Conservation (phyloP, 2,888 invertebrate genomes). For the Merodon equestris region DNA sequence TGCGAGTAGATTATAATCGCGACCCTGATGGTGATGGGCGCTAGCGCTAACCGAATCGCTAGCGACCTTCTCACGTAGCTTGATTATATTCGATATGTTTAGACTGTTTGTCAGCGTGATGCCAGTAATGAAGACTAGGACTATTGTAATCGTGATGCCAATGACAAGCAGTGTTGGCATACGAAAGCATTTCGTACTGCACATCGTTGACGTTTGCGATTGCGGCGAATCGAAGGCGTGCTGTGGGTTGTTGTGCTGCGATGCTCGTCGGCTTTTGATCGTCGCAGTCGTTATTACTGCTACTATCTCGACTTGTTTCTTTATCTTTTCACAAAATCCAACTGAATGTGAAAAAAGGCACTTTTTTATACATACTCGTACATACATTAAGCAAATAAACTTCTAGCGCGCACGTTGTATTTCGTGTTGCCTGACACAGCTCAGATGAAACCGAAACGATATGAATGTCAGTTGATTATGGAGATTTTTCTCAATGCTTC, state of each 20-base stretch:
- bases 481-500: slow-evolving; percentile 18
- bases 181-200: slow-evolving; percentile 77
- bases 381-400: slow-evolving; percentile 29
- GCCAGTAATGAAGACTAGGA: slow-evolving; percentile 80
- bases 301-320: slow-evolving; percentile 4
- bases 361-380: slow-evolving; percentile 42
- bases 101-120: slow-evolving; percentile 79
- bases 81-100: slow-evolving; percentile 77
- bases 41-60: slow-evolving; percentile 77
- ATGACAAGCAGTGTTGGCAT: slow-evolving; percentile 78
- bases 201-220: slow-evolving; percentile 73
- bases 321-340: slow-evolving; percentile 54
- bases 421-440: slow-evolving; percentile 43
- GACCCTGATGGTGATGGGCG: slow-evolving; percentile 76
- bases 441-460: slow-evolving; percentile 62
- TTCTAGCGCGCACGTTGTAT: slow-evolving; percentile 41
- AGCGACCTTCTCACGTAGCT: slow-evolving; percentile 77
- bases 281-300: slow-evolving; percentile 24
- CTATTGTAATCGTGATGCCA: slow-evolving; percentile 79
- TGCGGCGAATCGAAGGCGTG: slow-evolving; percentile 2
- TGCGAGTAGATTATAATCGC: slow-evolving; percentile 76
- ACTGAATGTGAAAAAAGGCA: slow-evolving; percentile 60
- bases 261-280: slow-evolving; percentile 25
- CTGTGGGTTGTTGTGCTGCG: slow-evolving; percentile 11
- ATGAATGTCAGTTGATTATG: slow-evolving; percentile 66